Conservation (phyloP, 2,888 invertebrate species). For the Apamea monoglypha region DNA sequence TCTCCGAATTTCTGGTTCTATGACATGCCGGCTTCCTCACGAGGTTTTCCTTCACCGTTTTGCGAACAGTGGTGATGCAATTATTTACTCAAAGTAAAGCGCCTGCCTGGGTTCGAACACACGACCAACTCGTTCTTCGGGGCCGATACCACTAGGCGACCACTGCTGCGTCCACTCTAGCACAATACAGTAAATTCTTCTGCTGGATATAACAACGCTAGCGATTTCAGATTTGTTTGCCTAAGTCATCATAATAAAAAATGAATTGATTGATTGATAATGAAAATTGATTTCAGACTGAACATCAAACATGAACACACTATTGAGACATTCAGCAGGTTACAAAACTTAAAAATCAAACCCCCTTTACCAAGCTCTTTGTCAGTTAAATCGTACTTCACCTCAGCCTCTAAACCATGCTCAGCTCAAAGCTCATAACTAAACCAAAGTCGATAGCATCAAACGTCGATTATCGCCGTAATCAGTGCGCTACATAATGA, state of each 20-base stretch:
- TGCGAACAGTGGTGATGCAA: too few relatives aligned
- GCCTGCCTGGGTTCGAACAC: too few relatives aligned
- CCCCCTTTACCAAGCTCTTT: background rate
- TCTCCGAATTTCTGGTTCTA: too few relatives aligned
- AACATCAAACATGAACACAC: background rate
- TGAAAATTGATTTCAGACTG: background rate
- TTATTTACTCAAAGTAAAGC: too few relatives aligned
- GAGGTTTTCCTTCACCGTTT: too few relatives aligned
- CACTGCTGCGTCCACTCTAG: background rate
- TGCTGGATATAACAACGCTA: background rate
- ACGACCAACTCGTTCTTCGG: too few relatives aligned
- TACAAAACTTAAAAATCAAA: background rate
- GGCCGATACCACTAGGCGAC: too few relatives aligned
- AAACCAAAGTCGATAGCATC: conserved; percentile 45
- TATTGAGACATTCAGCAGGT: background rate
- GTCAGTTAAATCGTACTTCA: conserved; percentile 3
- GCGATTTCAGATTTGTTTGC: background rate
- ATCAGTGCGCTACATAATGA: conserved; percentile 62
- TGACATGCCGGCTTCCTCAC: too few relatives aligned
- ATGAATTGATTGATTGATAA: too few relatives aligned
- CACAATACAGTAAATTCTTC: background rate
- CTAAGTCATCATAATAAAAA: background rate
- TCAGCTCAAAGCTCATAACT: conserved; percentile 25
- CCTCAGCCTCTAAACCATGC: background rate
- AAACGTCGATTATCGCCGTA: conserved; percentile 62